Percentiles rank a stretch among this genome's conserved stretches.
These are phyloP conservation scores for Liposcelis brunnea DNA, from an alignment of 2,888 invertebrate genomes.

Conservation along the genomic window DNA sequence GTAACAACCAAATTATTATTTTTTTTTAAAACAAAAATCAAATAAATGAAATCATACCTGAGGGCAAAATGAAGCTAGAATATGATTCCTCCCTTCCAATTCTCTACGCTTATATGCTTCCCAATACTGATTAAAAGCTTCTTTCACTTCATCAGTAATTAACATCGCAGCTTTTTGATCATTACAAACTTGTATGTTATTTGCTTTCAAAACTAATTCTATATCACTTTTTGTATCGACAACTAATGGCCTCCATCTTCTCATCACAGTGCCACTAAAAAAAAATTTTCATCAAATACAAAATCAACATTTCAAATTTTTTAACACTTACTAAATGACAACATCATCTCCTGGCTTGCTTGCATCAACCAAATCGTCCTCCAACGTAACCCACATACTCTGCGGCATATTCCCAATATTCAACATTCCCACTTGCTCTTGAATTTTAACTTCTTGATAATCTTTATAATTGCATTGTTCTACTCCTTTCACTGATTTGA, in stretches of 20 bases:
- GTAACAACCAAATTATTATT: slow-evolving; percentile 17
- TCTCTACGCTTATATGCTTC: slow-evolving; percentile 39
- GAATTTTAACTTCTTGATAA: slow-evolving; percentile 74
- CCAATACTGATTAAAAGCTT: slow-evolving; percentile 61
- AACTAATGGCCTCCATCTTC: slow-evolving; percentile 47
- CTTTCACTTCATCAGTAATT: slow-evolving; percentile 44
- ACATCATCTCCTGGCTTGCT: slow-evolving; percentile 84
- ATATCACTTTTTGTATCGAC: slow-evolving; percentile 45
- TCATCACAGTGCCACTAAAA: slow-evolving; percentile 54
- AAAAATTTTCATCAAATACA: slow-evolving; percentile 11
- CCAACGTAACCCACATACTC: slow-evolving; percentile 57
- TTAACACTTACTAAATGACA: slow-evolving; percentile 46
- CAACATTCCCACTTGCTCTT: slow-evolving; percentile 61
- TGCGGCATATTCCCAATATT: slow-evolving; percentile 55
- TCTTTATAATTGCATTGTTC: slow-evolving; percentile 52
- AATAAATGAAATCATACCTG: slow-evolving; percentile 34
- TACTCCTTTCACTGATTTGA: slow-evolving; percentile 27
- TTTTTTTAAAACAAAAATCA: background rate
- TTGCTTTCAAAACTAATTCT: slow-evolving; percentile 51
- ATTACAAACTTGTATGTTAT: slow-evolving; percentile 49
- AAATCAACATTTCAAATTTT: slow-evolving; percentile 8
- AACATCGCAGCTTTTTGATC: slow-evolving; percentile 29
- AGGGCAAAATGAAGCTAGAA: slow-evolving; percentile 68
- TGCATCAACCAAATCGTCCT: slow-evolving; percentile 70
- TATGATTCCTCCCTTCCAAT: slow-evolving; percentile 55